phyloP scores from a whole-genome alignment of 2,888 invertebrate genomes.

The Buathra laborator region DNA sequence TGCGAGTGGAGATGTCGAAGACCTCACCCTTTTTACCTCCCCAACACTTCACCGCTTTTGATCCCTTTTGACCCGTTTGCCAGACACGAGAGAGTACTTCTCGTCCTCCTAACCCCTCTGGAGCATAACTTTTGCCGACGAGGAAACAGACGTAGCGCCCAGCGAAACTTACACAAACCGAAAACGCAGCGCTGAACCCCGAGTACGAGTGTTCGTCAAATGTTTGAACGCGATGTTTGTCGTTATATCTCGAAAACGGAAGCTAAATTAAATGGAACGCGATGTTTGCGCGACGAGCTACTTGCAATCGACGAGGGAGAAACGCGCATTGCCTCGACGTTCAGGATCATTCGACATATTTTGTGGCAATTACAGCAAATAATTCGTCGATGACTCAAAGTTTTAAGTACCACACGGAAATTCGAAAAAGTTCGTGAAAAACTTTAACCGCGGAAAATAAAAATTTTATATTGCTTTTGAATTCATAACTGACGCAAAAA shows the following conservation, averaged over 20 bases:
- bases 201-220: conserved; percentile 83
- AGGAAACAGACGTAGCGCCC: conserved; percentile 26
- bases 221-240: conserved; percentile 81
- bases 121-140: conserved; percentile 35
- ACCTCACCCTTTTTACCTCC: neutral
- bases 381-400: neutral
- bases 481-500: too few relatives aligned
- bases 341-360: neutral
- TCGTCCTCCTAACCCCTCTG: neutral
- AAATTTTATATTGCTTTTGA: too few relatives aligned
- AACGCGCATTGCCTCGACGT: neutral
- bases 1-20: neutral
- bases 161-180: conserved; percentile 52
- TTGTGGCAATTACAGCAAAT: neutral
- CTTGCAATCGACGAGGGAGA: conserved; percentile 7
- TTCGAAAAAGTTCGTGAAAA: neutral
- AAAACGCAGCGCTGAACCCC: conserved; percentile 49
- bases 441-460: too few relatives aligned
- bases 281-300: conserved; percentile 42
- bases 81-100: conserved; percentile 9
- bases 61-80: conserved; percentile 50
- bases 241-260: conserved; percentile 65
- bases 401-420: neutral
- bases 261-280: conserved; percentile 82
- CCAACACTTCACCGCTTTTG: conserved; percentile 29